These are phyloP conservation scores for Lordiphosa clarofinis DNA, from an alignment of 1,140 invertebrate genomes.

Conservation along the genomic window DNA sequence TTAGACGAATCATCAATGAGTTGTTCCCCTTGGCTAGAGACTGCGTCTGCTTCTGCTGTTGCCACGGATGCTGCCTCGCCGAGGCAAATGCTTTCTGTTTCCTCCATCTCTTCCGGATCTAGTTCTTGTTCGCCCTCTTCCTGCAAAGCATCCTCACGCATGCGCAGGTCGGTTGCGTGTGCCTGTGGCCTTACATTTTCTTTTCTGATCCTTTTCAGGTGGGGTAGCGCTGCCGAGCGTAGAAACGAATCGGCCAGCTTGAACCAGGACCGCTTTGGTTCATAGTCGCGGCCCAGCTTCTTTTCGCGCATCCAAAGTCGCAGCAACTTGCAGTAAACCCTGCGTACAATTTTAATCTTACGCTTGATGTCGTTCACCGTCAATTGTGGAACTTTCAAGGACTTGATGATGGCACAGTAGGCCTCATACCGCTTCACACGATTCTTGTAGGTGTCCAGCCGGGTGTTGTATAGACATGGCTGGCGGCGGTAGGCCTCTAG, in stretches of 20 bases:
- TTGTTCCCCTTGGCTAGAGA: conserved; percentile 10
- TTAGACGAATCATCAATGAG: conserved; percentile 40
- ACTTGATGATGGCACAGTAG: conserved; percentile 59
- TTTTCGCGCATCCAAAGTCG: conserved; percentile 62
- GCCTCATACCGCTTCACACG: conserved; percentile 65
- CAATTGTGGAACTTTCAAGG: conserved; percentile 63
- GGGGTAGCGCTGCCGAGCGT: conserved; percentile 57
- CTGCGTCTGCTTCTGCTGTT: neutral
- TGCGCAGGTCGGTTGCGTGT: conserved; percentile 15
- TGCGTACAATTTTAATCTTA: conserved; percentile 78
- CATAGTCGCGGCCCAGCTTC: conserved; percentile 49
- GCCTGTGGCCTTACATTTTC: neutral
- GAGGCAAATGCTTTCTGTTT: neutral
- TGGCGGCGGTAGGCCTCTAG: conserved; percentile 70
- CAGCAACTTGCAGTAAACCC: conserved; percentile 76
- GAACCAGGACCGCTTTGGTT: conserved; percentile 66
- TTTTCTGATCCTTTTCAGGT: conserved; percentile 29
- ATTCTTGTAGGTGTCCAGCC: conserved; percentile 72
- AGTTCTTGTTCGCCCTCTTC: conserved; percentile 14
- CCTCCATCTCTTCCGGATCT: neutral
- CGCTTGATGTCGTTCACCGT: conserved; percentile 69
- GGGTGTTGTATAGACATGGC: conserved; percentile 72
- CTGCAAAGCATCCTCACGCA: conserved; percentile 44
- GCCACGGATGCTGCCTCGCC: neutral
- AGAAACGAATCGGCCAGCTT: conserved; percentile 60